A percentile compares a stretch with the other conserved stretches of the same genome.
These are phyloP conservation scores for Elanoides forficatus DNA, from an alignment of 2,113 vertebrate genomes.

Conservation along the genomic window DNA sequence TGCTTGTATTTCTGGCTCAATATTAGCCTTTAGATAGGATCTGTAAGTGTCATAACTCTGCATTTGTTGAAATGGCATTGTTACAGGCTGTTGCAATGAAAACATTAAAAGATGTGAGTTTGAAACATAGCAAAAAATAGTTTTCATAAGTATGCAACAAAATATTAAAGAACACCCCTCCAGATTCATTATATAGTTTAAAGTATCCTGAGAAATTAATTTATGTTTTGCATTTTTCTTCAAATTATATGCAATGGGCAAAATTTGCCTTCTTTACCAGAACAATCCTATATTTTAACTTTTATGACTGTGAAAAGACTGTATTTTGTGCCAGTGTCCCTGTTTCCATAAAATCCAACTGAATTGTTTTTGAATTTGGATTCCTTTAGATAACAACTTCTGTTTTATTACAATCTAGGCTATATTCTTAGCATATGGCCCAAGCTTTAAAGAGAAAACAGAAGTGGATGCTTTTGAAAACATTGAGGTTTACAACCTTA, in stretches of 20 bases:
- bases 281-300: not conserved
- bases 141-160: not conserved
- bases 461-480: constrained; percentile 90
- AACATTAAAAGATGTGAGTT: not conserved
- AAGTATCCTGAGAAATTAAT: not conserved
- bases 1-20: not conserved
- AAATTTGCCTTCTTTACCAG: not conserved
- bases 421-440: constrained; percentile 89
- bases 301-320: not conserved
- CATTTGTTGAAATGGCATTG: not conserved
- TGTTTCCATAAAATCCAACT: not conserved
- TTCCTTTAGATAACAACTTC: not conserved
- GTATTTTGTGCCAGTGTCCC: not conserved
- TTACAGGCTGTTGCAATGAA: not conserved
- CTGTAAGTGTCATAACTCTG: not conserved
- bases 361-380: not conserved
- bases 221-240: not conserved
- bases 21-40: not conserved
- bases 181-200: not conserved
- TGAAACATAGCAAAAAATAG: not conserved
- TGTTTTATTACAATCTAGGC: constrained; percentile 70
- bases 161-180: not conserved
- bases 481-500: constrained; percentile 94
- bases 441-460: constrained; percentile 80
- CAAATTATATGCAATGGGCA: not conserved